These are phyloP conservation scores for Parambassis ranga DNA, from an alignment of 2,797 vertebrate species.

Conservation along the genomic window DNA sequence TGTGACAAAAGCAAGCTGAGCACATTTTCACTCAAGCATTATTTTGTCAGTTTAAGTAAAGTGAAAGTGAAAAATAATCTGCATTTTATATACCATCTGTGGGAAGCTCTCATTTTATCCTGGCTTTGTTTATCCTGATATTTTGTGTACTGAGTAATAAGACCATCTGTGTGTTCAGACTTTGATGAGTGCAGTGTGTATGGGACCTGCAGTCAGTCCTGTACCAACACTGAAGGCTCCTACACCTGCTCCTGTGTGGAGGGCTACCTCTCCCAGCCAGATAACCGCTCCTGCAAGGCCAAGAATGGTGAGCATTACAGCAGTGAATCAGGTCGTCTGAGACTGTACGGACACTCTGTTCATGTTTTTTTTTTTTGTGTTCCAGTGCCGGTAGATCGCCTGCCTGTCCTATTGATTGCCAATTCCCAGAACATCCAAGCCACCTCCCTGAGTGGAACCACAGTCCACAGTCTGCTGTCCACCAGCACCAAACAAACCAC, in stretches of 20 bases:
- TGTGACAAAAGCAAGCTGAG: neutral
- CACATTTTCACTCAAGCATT: neutral
- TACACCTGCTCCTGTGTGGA: constrained; percentile 96
- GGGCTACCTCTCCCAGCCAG: constrained; percentile 92
- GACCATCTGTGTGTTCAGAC: constrained; percentile 75
- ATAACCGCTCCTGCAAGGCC: constrained; percentile 97
- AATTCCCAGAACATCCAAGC: constrained; percentile 97
- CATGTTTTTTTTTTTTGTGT: neutral
- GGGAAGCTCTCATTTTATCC: neutral
- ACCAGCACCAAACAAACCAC: constrained; percentile 95
- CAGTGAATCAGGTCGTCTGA: neutral
- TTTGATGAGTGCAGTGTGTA: constrained; percentile 93
- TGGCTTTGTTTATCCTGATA: neutral
- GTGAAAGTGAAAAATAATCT: neutral
- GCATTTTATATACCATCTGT: neutral
- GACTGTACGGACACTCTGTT: neutral
- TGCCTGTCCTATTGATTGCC: constrained; percentile 91
- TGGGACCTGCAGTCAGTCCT: constrained; percentile 95
- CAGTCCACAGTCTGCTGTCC: constrained; percentile 87
- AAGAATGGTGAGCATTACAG: constrained; percentile 86
- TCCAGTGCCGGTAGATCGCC: constrained; percentile 93
- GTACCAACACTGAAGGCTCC: constrained; percentile 89
- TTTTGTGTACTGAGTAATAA: constrained; percentile 3
- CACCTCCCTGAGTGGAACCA: constrained; percentile 88
- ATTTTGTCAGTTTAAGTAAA: neutral